Base-by-base conservation (phyloP, 2,113 vertebrate species). In the Craseonycteris thonglongyai region DNA sequence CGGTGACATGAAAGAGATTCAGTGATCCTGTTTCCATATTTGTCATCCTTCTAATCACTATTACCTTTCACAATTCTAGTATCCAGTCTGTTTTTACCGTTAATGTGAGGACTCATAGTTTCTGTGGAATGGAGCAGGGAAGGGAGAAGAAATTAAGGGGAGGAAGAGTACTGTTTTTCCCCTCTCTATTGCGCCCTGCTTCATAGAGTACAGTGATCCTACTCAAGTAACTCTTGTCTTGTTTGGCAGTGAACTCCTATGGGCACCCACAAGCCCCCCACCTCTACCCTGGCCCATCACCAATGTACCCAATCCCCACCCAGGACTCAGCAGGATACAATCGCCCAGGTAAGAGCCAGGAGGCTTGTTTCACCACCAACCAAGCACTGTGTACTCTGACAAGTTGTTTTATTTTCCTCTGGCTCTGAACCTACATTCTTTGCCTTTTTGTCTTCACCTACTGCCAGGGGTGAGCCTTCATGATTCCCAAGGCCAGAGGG, bases 241-340 rank as follows among this genome's bases (percentile, higher is more conserved):
- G 42, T 97, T 98, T 96, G 80, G 83, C 95, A 98, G 98, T 99
- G 90, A 98, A 98, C 93, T 98, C 98, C 88, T 99, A 99, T 33
- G 98, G 98, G 72, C 98, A 99, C 93, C 98, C 98, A 28, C 98
- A 98, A 92, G 98, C 97, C 89, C 96, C 98, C 75, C 98, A 98
- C 96, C 98, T 98, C 90, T 98, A 98, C 91, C 98, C 98, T 3
- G 98, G 98, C 94, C 98, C 98, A 51, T 98, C 98, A 93, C 98
- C 98, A 47, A 98, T 98, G 97, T 99, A 98, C 94, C 98, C 98
- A 59, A 97, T 99, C 76, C 96, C 98, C 26, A 98, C 98, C 96
- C 98, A 98, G 97, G 98, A 98, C 82, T 98, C 98, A 91, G 97
- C 98, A 10, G 98, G 97, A 90, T 99, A 99, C 87, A 99, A 91